These are phyloP conservation scores for Sphenopsis melanotis DNA, from an alignment of 2,797 vertebrate genomes.

Conservation along the genomic window DNA sequence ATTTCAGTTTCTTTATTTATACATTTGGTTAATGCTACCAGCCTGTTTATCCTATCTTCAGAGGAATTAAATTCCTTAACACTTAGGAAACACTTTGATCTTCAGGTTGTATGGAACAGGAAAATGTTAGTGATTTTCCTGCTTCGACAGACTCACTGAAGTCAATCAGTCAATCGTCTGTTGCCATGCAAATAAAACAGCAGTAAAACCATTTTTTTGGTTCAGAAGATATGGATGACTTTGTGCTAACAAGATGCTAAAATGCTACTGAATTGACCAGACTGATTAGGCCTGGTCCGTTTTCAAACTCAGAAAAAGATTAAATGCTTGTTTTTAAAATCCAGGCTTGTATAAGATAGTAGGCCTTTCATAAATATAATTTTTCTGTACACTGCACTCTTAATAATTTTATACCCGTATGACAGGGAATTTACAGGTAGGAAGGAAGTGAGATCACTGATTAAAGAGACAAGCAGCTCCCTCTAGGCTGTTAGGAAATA, in stretches of 20 bases:
- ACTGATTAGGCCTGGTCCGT: conserved; percentile 53
- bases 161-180: neutral
- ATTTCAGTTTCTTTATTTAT: neutral
- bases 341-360: conserved; percentile 49
- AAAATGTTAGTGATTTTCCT: neutral
- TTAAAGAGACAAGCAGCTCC: conserved; percentile 70
- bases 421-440: conserved; percentile 67
- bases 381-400: conserved; percentile 40
- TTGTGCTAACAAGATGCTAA: neutral
- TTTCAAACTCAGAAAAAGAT: conserved; percentile 22
- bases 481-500: conserved; percentile 74
- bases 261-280: neutral
- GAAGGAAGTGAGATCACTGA: conserved; percentile 69
- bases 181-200: neutral
- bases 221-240: neutral
- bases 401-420: conserved; percentile 65
- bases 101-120: neutral
- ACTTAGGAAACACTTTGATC: neutral
- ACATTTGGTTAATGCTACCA: neutral
- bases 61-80: neutral
- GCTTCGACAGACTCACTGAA: neutral
- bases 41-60: neutral
- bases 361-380: conserved; percentile 52
- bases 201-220: neutral
- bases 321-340: conserved; percentile 55